Percentiles rank a stretch among this genome's conserved stretches.
Evolutionary conservation across 1,140 invertebrate species (phyloP).

Genomic region (Battus philenor): DNA sequence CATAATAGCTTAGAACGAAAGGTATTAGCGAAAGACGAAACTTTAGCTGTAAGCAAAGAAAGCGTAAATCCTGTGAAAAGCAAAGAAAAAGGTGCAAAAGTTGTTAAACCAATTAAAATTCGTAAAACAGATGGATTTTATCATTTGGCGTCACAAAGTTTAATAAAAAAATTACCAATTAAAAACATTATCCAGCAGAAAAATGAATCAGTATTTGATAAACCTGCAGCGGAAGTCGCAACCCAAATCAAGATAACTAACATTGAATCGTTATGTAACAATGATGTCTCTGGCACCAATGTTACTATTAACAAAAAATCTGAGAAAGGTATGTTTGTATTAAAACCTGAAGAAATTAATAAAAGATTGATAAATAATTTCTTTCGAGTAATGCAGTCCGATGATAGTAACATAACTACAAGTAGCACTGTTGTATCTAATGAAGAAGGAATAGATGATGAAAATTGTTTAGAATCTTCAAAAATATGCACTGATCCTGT

Average conservation of each 20-base stretch:
- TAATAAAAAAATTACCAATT: constrained; percentile 26
- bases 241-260: constrained; percentile 35
- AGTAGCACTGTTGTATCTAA: constrained; percentile 14
- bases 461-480: constrained; percentile 38
- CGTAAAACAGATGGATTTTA: constrained; percentile 50
- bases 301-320: too few relatives aligned
- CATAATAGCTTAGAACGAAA: neutral
- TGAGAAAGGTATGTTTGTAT: constrained; percentile 48
- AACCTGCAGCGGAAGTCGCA: constrained; percentile 35
- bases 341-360: constrained; percentile 70
- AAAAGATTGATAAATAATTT: constrained; percentile 25
- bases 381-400: constrained; percentile 8
- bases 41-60: neutral
- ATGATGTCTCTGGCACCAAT: too few relatives aligned
- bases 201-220: constrained; percentile 12
- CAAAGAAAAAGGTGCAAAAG: constrained; percentile 18
- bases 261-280: neutral
- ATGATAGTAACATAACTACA: constrained; percentile 44
- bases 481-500: constrained; percentile 19
- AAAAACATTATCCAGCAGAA: constrained; percentile 11
- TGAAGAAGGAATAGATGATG: constrained; percentile 31
- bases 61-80: neutral
- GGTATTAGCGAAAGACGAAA: neutral
- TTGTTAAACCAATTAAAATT: constrained; percentile 54
- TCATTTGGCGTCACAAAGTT: constrained; percentile 30